Percentiles rank a stretch among this genome's conserved stretches.
These are phyloP conservation scores for Dryobotodes eremita DNA, from an alignment of 2,888 invertebrate genomes.

Conservation along the genomic window DNA sequence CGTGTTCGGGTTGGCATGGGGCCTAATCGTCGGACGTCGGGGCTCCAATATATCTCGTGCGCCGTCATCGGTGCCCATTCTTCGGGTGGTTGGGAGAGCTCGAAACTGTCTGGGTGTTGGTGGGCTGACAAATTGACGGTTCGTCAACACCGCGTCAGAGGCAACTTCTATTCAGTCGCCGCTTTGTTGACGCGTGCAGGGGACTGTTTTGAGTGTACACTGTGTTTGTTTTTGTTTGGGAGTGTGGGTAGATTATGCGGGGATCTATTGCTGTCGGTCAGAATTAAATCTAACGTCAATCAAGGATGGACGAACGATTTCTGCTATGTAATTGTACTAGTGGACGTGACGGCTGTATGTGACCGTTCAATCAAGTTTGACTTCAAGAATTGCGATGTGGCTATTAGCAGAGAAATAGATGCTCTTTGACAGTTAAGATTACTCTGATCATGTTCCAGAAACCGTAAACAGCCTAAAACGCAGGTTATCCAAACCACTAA, in stretches of 20 bases:
- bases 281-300: constrained; percentile 67
- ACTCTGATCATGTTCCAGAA: background rate
- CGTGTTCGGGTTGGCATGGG: constrained; percentile 84
- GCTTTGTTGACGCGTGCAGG: constrained; percentile 66
- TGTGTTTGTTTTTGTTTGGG: constrained; percentile 68
- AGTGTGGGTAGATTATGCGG: constrained; percentile 68
- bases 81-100: constrained; percentile 84
- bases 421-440: background rate
- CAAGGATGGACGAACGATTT: constrained; percentile 62
- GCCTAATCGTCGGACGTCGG: constrained; percentile 88
- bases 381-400: constrained; percentile 26
- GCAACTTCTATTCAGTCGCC: constrained; percentile 74
- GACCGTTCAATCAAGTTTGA: constrained; percentile 45
- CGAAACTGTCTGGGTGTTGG: constrained; percentile 87
- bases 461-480: constrained; percentile 10
- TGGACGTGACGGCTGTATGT: constrained; percentile 53
- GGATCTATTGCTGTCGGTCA: constrained; percentile 64
- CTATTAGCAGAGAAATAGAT: constrained; percentile 2
- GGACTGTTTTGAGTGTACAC: constrained; percentile 65
- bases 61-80: constrained; percentile 89
- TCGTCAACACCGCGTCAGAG: constrained; percentile 75
- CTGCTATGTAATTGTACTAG: constrained; percentile 57
- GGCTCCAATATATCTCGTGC: constrained; percentile 85
- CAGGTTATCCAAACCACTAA: constrained; percentile 43
- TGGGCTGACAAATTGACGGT: constrained; percentile 88